Evolutionary conservation across 2,888 invertebrate species (phyloP).

Genomic region (Dicyrtomina minuta): DNA sequence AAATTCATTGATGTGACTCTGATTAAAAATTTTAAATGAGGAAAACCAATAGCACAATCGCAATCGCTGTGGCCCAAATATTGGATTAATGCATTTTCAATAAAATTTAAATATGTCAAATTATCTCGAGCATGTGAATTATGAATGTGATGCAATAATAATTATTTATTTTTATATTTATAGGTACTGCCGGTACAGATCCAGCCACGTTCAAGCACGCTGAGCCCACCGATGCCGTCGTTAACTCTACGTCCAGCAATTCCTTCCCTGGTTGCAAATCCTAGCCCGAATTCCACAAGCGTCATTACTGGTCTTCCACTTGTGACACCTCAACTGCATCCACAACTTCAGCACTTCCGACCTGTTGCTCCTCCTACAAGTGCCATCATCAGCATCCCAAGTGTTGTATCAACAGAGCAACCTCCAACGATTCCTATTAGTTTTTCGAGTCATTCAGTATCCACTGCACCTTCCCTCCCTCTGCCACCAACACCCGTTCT

Average conservation of each 20-base stretch:
- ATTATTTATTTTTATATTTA: neutral
- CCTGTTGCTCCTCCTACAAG: constrained; percentile 16
- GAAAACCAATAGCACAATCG: too few species aligned
- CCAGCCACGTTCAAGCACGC: constrained; percentile 1
- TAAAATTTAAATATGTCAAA: too few species aligned
- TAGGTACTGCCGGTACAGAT: constrained; percentile 6
- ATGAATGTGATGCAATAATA: too few species aligned
- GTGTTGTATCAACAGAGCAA: too few species aligned
- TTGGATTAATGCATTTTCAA: too few species aligned
- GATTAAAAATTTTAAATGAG: too few species aligned
- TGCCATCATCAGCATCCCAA: neutral
- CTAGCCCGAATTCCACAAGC: neutral
- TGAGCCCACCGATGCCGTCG: constrained; percentile 9
- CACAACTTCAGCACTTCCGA: constrained; percentile 17
- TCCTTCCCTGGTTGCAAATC: constrained; percentile 4
- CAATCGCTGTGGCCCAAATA: too few species aligned
- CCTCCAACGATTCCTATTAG: too few species aligned
- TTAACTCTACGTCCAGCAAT: neutral
- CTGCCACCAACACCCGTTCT: neutral
- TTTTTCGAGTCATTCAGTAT: constrained; percentile 7
- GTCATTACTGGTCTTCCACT: neutral
- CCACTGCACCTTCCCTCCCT: constrained; percentile 1
- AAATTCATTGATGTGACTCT: too few species aligned
- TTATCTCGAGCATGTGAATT: too few species aligned
- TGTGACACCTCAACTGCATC: constrained; percentile 4